Base-by-base conservation (phyloP, 2,888 invertebrate genomes). In the Acleris emargana region DNA sequence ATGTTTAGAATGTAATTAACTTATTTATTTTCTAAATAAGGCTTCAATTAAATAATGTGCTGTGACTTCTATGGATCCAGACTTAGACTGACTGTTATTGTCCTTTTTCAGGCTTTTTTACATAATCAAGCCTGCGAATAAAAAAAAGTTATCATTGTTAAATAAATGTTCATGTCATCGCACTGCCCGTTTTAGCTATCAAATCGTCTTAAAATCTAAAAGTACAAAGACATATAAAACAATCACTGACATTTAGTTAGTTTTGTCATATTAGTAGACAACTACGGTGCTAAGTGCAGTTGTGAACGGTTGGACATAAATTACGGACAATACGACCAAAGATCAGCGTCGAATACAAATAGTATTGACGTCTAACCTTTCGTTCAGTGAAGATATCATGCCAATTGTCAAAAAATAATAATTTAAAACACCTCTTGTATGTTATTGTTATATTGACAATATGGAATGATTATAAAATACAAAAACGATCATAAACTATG, bases 211-310 rank as follows among this genome's bases (percentile, higher is more conserved):
- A 49, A 16, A 45, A 43, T 22, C 20, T n/a, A 18, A 43, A 55
- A 57, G 17, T 18, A n/a, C 6, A 53, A 20, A 62, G 49, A 62
- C 59, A 69, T 60, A 71, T 68, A 71, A 74, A 69, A 76, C 42
- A 59, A 55, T 49, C 64, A 64, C 32, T 57, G 45, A 66, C 51
- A 76, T 72, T 79, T 71, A 77, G 80, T 86, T 88, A 89, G 84
- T 88, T 76, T 79, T 84, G 79, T 79, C 76, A 74, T 72, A 82
- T 88, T 88, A 87, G 86, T 88, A 72, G 79, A 86, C 84, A 76
- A 76, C 84, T 83, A 87, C 84, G 74, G 84, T 88, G 82, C 75
- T 69, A 73, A 76, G 88, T 87, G 88, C 83, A 66, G 25, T 69
- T 73, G 87, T 86, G 86, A 80, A 83, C 76, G 76, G 68, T 68